phyloP scores from a whole-genome alignment of 2,797 vertebrate genomes.

The Smutsia gigantea region DNA sequence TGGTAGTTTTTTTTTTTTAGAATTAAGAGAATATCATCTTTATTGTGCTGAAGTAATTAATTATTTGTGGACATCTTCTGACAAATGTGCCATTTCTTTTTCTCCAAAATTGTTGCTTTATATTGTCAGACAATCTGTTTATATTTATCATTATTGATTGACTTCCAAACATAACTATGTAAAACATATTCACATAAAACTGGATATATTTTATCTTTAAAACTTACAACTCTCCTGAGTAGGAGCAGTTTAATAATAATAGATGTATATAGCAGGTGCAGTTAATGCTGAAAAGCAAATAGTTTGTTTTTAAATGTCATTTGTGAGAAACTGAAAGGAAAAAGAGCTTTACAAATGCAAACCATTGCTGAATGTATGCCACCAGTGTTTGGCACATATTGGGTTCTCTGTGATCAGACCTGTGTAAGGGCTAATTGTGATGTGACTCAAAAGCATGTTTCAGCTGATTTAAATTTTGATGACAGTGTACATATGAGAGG shows the following conservation, averaged over 20 bases:
- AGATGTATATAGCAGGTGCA: neutral
- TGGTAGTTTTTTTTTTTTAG: conserved; percentile 52
- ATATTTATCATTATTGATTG: conserved; percentile 83
- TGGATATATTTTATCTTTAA: conserved; percentile 69
- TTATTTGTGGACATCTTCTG: conserved; percentile 87
- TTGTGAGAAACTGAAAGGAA: conserved; percentile 47
- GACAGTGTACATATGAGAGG: conserved; percentile 71
- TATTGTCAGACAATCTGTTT: conserved; percentile 85
- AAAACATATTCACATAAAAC: conserved; percentile 69
- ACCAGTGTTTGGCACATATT: neutral
- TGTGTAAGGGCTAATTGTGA: conserved; percentile 36
- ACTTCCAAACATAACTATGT: conserved; percentile 69
- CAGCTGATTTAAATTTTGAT: conserved; percentile 77
- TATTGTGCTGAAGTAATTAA: conserved; percentile 89
- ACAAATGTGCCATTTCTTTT: conserved; percentile 83
- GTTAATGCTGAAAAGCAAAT: conserved; percentile 51
- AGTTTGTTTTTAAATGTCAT: conserved; percentile 58
- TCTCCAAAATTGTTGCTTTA: conserved; percentile 76
- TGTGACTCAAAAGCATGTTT: conserved; percentile 70
- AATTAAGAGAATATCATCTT: conserved; percentile 86
- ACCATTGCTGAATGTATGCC: conserved; percentile 9
- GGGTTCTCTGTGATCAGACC: conserved; percentile 50
- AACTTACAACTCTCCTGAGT: conserved; percentile 26
- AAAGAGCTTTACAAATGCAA: neutral
- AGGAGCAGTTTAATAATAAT: conserved; percentile 59